Evolutionary conservation across 2,113 vertebrate species (phyloP).

Genomic region (Caranx ignobilis): DNA sequence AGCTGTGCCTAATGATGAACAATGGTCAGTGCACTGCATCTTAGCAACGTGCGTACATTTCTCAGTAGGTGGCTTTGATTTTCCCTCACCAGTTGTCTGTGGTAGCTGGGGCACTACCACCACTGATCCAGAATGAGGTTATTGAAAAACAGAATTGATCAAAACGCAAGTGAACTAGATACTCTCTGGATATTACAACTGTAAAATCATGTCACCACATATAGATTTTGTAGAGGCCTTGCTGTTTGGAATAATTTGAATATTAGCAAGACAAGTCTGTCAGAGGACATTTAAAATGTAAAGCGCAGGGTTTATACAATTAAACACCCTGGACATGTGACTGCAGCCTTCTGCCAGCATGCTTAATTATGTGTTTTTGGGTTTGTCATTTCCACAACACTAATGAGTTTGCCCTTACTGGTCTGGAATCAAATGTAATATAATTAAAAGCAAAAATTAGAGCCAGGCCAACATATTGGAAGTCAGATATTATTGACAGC

Average conservation of each 20-base stretch:
- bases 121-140: slow-evolving; percentile 54
- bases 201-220: slow-evolving; percentile 17
- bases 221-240: slow-evolving; percentile 29
- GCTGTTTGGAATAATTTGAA: neutral
- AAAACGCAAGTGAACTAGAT: slow-evolving; percentile 58
- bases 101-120: slow-evolving; percentile 1
- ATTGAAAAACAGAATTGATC: slow-evolving; percentile 62
- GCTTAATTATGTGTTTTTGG: slow-evolving; percentile 4
- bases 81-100: slow-evolving; percentile 24
- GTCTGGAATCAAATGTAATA: slow-evolving; percentile 55
- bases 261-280: neutral
- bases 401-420: slow-evolving; percentile 56
- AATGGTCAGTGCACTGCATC: slow-evolving; percentile 30
- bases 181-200: neutral
- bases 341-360: slow-evolving; percentile 24
- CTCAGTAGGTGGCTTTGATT: slow-evolving; percentile 34
- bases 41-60: slow-evolving; percentile 15
- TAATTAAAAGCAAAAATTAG: slow-evolving; percentile 35
- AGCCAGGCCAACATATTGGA: neutral
- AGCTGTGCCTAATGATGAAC: slow-evolving; percentile 48
- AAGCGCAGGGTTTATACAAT: neutral
- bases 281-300: slow-evolving; percentile 14
- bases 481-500: neutral
- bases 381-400: slow-evolving; percentile 33
- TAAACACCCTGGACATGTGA: slow-evolving; percentile 31